Base-by-base conservation (phyloP, 2,797 vertebrate species). In the Sciurus vulgaris region DNA sequence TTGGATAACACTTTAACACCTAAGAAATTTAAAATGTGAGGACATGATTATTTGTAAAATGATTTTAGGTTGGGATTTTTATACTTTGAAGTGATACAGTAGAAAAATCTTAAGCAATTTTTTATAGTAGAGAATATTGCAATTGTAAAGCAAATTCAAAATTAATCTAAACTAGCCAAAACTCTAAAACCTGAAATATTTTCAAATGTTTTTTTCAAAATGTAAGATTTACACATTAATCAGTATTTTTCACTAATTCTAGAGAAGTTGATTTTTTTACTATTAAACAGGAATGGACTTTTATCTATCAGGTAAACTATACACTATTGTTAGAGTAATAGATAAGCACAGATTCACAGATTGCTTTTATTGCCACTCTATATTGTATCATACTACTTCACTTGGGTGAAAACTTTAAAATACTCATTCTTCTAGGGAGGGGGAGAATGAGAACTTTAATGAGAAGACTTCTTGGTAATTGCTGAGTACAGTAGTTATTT, bases 121-220 rank as follows among this genome's bases (percentile, higher is more conserved):
- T 95, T 89, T 86, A 86, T 15, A 54, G 26, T 89, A 93, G 5
- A 89, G 38, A 59, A 95, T 44, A 63, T 97, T 97, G 85, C 88
- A 77, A 20, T 70, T 97, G 73, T 87, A 96, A 97, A 96, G 96
- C 90, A 67, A 38, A 24, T 89, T 28, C 94, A 96, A 95, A 94
- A 72, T 72, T 94, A 88, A 94, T 69, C 38, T 93, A 94, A 65
- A 92, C 70, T 97, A 98, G 90, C 33, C 94, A 95, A 97, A 97
- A 96, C 93, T 65, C 86, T 70, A 63, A 85, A 84, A 81, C 38
- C 30, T 94, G 4, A 0, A 44, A 24, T 81, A 38, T 87, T 97
- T 96, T 97, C 77, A 85, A 83, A 76, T 87, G 7, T 81, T 93
- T 26, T 82, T 96, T 79, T 96, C 35, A 51, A 84, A 91, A 83